These are phyloP conservation scores for Pollenia labialis DNA, from an alignment of 2,888 invertebrate genomes.

Conservation along the genomic window DNA sequence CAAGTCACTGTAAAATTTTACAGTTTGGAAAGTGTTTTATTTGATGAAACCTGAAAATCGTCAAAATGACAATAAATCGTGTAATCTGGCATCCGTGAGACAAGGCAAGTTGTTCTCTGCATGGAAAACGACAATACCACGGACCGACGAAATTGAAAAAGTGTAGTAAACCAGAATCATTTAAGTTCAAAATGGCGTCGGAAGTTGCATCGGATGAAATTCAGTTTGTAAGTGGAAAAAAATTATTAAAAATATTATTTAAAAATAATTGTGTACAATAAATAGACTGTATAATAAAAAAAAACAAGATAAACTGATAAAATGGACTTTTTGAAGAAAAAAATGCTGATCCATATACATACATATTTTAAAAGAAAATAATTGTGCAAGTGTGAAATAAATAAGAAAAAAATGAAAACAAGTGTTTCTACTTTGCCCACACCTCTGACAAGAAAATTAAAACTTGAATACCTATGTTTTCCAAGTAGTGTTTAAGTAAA, in stretches of 20 bases:
- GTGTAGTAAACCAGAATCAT: conserved; percentile 72
- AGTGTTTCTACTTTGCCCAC: conserved; percentile 67
- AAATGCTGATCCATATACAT: not conserved
- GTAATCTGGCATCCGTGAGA: not conserved
- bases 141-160: conserved; percentile 51
- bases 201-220: conserved; percentile 78
- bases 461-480: conserved; percentile 11
- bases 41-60: too few species aligned
- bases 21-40: too few species aligned
- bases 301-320: not conserved
- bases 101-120: conserved; percentile 53
- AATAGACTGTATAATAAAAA: not conserved
- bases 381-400: conserved; percentile 38
- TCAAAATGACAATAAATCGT: too few species aligned
- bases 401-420: conserved; percentile 58
- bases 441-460: conserved; percentile 39
- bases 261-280: conserved; percentile 23
- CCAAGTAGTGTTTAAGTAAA: conserved; percentile 14
- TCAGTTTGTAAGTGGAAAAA: conserved; percentile 73
- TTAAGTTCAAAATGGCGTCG: conserved; percentile 80
- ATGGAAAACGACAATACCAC: conserved; percentile 68
- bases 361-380: not conserved
- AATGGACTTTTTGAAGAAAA: conserved; percentile 53
- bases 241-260: conserved; percentile 40
- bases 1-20: too few species aligned